phyloP scores from a whole-genome alignment of 1,140 invertebrate genomes.

The Drosophila pruinosa region DNA sequence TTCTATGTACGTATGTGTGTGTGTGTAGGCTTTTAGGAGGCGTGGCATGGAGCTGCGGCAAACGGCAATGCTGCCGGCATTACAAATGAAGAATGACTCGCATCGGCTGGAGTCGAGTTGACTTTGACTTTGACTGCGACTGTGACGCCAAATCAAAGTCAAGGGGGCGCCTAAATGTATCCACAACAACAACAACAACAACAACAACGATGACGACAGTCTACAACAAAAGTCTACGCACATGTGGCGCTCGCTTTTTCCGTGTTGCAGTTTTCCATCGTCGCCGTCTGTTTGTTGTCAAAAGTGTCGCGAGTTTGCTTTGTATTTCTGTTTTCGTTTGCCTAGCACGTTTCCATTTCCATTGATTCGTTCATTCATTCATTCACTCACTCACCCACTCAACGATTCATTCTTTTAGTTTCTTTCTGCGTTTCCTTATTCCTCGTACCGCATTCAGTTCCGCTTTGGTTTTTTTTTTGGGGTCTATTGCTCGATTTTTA shows the following conservation, averaged over 20 bases:
- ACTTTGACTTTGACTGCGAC: constrained; percentile 49
- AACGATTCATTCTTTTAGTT: constrained; percentile 9
- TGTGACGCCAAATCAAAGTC: constrained; percentile 39
- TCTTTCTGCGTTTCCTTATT: constrained; percentile 22
- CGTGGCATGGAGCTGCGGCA: constrained; percentile 41
- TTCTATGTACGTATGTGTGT: not conserved
- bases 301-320: constrained; percentile 61
- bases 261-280: constrained; percentile 5
- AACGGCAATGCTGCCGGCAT: constrained; percentile 39
- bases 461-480: constrained; percentile 52
- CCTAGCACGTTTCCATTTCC: constrained; percentile 52
- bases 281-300: constrained; percentile 59
- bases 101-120: constrained; percentile 20
- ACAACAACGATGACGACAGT: not conserved
- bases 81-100: constrained; percentile 55
- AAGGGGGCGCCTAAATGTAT: constrained; percentile 54
- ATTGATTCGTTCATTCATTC: constrained; percentile 48
- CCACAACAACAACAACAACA: constrained; percentile 21
- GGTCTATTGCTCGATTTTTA: constrained; percentile 50
- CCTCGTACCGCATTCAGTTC: constrained; percentile 51
- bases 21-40: constrained; percentile 32
- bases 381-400: constrained; percentile 38
- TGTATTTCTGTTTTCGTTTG: constrained; percentile 43
- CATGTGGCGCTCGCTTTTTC: constrained; percentile 64
- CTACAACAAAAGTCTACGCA: constrained; percentile 35